Base-by-base conservation (phyloP, 2,888 invertebrate species). In the Mimumesa dahlbomi region DNA sequence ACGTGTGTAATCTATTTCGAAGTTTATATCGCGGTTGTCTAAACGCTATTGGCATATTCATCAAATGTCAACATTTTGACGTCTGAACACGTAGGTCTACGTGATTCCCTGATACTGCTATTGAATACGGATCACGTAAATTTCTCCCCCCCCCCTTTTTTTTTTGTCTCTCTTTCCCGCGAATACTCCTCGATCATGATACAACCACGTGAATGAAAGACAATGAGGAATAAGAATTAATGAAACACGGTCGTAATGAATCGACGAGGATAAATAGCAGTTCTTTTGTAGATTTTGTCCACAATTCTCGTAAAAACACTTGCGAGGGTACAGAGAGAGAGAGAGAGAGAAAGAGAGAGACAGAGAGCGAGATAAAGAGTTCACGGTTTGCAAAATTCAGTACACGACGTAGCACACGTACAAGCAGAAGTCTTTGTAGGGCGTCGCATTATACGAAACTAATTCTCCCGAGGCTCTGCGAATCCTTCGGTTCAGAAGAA, bases 401-500 rank as follows among this genome's bases (percentile, higher is more conserved):
- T n/a, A n/a, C n/a, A n/a, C n/a, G n/a, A n/a, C 19, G 42, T 7
- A 16, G 7, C 31, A 25, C 43, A 25, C 18, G 7, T 1, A 18
- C 22, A 50, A n/a, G 18, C 53, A 14, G 5, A 9, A 34, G 31
- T 7, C 56, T 58, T 57, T 61, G 21, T 21, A 11, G 21, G 31
- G 36, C 52, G 48, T 56, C 42, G 29, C 50, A 36, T 65, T 56
- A 56, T 50, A 66, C 56, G 13, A 72, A 56, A 65, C 62, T 76
- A 79, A 78, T 79, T 71, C 66, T 70, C 40, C 46, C 40, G 18
- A 54, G 59, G 21, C 52, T 57, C 59, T 18, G 46, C 16, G 73
- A 65, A 68, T 61, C 57, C 62, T 70, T 61, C 57, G 57, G 53
- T 66, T 73, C 67, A 57, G 66, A 74, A 50, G 71, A 62, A 74